Evolutionary conservation across 2,797 vertebrate species (phyloP), one percentile per base, ranked within the genome.

Genomic region (Hoplostethus atlanticus): DNA sequence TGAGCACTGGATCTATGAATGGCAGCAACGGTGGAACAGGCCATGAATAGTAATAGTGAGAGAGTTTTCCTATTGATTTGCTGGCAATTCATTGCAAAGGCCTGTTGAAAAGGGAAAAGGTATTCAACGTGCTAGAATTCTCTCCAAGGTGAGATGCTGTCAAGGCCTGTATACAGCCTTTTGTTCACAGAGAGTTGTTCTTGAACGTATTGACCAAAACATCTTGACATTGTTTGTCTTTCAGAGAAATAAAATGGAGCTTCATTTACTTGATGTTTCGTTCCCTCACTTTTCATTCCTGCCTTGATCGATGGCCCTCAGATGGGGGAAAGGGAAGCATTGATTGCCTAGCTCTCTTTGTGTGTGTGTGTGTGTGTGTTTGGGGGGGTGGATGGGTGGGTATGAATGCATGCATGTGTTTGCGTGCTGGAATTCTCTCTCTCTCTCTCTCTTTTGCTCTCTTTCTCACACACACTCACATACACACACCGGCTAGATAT

Each of bases 191-290:
- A 81, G 84, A 66, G 74, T 59, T 83, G 81, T 75, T 84, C 87
- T 84, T 91, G 83, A 92, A 87, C 78, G 75, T 77, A 89, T 87
- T 89, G 86, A 91, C 84, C 84, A 85, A 93, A 90, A 90, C 91
- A 90, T 91, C 84, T 87, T 89, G 87, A 87, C 88, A 91, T 84
- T 89, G 88, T 91, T 91, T 89, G 89, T 91, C 86, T 92, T 92
- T 92, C 88, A 93, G 89, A 91, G 86, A 84, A 92, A 91, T 90
- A 94, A 92, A 93, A 87, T 87, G 79, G 82, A 90, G 71, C 85
- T 88, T 90, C 76, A 80, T 93, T 92, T 92, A 89, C 80, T 88
- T 89, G 72, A 70, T 89, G 76, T 82, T 87, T 82, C 9, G 63
- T 84, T 79, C 76, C 68, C 57, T 88, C 76, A 75, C 75, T 89